Evolutionary conservation across 2,888 invertebrate species (phyloP), one percentile per base, ranked within the genome.

Genomic region (Vesta saturnalis): DNA sequence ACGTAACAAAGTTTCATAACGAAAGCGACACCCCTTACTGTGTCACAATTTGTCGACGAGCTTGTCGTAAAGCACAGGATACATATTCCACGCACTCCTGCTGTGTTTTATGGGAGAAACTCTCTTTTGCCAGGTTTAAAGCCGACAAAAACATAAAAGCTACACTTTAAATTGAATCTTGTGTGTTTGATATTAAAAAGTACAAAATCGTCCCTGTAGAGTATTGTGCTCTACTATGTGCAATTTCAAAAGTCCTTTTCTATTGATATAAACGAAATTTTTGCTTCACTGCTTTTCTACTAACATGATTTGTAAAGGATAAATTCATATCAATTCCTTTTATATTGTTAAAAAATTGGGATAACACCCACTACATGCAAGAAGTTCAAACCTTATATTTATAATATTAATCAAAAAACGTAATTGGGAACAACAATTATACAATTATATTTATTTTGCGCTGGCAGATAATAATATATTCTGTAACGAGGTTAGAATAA

Each of bases 1-100:
- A 64, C 46, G 47, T 49, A 55, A 52, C 49, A 62, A 62, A 62
- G 56, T 56, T 62, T 62, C 23, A 62, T 56, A 56, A 56, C 62
- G 62, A 43, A 64, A 57, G 64, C 59, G 59, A 58, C 55, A 49
- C 64, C 59, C 54, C 64, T 55, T 43, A 46, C 64, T 54, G 59
- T 16, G 64, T 23, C 49, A 60, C 66, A 66, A 66, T 66, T 66
- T 66, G 66, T 66, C 60, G 60, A 66, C 66, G 39, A 61, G 39
- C 47, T 43, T 56, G 47, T 19, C 10, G 57, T 66, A 66, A 60
- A 61, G 66, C 35, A 49, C 61, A 47, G 61, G 54, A 60, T 57
- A 54, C 65, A 56, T 60, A 66, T 56, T 55, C 56, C 22, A 56
- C 60, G 60, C 60, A 49, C 66, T 56, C 60, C 65, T 49, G 66